phyloP scores from a whole-genome alignment of 2,888 invertebrate species.

The Chalcis sispes region DNA sequence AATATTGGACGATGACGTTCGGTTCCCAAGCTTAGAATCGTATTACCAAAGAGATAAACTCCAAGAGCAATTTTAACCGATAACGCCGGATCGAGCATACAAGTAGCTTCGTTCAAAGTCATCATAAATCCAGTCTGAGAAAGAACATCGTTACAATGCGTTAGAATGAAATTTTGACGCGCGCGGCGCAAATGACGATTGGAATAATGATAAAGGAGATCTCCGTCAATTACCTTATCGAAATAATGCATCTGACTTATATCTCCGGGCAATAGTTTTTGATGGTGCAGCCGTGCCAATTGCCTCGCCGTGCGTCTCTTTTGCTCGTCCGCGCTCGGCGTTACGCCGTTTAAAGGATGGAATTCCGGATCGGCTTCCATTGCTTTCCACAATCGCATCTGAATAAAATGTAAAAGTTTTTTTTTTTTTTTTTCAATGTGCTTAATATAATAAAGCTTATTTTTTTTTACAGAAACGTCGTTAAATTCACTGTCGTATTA shows the following conservation, averaged over 20 bases:
- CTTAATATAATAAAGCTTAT: neutral
- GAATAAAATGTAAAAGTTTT: constrained; percentile 31
- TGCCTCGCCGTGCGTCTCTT: constrained; percentile 84
- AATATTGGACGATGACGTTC: constrained; percentile 84
- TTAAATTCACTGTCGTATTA: no score
- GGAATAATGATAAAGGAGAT: neutral
- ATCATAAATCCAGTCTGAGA: constrained; percentile 84
- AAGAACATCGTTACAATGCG: constrained; percentile 31
- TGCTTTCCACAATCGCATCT: constrained; percentile 88
- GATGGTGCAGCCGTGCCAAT: constrained; percentile 82
- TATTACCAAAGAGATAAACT: constrained; percentile 85
- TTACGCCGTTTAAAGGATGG: constrained; percentile 78
- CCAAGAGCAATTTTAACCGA: constrained; percentile 88
- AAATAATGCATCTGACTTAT: constrained; percentile 81
- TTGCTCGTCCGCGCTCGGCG: constrained; percentile 84
- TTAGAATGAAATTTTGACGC: neutral
- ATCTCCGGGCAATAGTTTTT: constrained; percentile 82
- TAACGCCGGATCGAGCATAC: constrained; percentile 83
- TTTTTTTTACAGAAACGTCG: no score
- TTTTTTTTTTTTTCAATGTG: neutral
- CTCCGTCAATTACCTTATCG: constrained; percentile 77
- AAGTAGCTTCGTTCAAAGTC: constrained; percentile 86
- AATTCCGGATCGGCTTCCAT: constrained; percentile 89
- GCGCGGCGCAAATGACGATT: neutral
- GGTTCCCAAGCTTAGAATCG: constrained; percentile 85